These are phyloP conservation scores for Caenorhabditis remanei DNA, from an alignment of 1,140 invertebrate species.

Conservation along the genomic window DNA sequence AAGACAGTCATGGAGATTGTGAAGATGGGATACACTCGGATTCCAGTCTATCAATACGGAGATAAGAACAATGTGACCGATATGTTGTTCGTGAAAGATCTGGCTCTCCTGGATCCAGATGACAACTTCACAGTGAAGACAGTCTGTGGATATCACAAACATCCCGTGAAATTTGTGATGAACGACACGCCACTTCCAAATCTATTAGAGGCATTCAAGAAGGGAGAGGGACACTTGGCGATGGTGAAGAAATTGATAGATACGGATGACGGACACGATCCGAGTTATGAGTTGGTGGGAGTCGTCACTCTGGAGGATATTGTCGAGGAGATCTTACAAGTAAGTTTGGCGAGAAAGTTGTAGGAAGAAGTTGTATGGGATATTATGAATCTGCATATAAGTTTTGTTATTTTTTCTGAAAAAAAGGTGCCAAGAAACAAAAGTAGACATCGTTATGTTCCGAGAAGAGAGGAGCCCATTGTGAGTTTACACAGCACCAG, in stretches of 20 bases:
- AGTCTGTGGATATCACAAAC: slow-evolving; percentile 94
- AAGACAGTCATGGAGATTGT: slow-evolving; percentile 92
- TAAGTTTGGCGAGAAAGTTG: not conserved
- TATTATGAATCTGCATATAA: no score
- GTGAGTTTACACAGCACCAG: no score
- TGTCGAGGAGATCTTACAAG: slow-evolving; percentile 80
- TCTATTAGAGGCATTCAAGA: slow-evolving; percentile 95
- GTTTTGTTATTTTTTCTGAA: no score
- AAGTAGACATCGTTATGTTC: no score
- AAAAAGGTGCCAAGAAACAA: no score
- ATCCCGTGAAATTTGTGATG: slow-evolving; percentile 92
- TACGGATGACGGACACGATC: slow-evolving; percentile 78
- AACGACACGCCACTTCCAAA: slow-evolving; percentile 92
- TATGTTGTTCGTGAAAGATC: slow-evolving; percentile 93
- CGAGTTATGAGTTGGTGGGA: slow-evolving; percentile 79
- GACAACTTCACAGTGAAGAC: slow-evolving; percentile 90
- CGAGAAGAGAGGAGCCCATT: no score
- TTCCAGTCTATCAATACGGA: slow-evolving; percentile 88
- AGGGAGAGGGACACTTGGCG: slow-evolving; percentile 78
- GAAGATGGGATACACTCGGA: slow-evolving; percentile 90
- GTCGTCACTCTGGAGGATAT: slow-evolving; percentile 81
- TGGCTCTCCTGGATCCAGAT: slow-evolving; percentile 95
- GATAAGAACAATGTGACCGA: slow-evolving; percentile 89
- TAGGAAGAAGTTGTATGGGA: no score
- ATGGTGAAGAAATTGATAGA: slow-evolving; percentile 64